Evolutionary conservation across 2,797 vertebrate species (phyloP).

Genomic region (Ctenopoma kingsleyae): DNA sequence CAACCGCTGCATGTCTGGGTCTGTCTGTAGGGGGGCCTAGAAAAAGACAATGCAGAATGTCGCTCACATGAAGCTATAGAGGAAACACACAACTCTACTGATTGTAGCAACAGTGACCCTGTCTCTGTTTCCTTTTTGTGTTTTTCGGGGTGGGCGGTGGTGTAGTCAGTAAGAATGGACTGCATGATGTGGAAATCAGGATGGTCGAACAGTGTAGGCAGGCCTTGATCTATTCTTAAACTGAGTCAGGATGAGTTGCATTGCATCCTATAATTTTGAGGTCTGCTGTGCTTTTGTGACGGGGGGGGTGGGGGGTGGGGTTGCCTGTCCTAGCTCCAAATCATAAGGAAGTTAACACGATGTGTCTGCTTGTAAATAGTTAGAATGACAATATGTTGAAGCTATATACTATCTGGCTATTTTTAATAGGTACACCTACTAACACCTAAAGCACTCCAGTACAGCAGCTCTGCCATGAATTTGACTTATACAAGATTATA

Average conservation of each 20-base stretch:
- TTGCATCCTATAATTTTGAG: conserved; percentile 73
- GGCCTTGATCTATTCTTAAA: conserved; percentile 69
- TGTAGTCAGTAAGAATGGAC: conserved; percentile 39
- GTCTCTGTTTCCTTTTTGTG: conserved; percentile 55
- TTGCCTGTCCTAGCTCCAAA: conserved; percentile 4
- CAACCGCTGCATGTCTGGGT: conserved; percentile 51
- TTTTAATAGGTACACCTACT: no score
- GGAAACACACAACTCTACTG: conserved; percentile 65
- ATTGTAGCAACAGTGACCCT: conserved; percentile 64
- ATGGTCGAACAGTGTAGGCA: conserved; percentile 50
- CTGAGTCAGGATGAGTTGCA: conserved; percentile 64
- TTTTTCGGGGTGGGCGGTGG: background rate
- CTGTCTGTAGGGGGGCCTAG: conserved; percentile 43
- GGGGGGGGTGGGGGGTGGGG: background rate
- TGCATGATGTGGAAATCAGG: conserved; percentile 55
- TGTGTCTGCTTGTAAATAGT: conserved; percentile 1
- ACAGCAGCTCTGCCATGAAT: no score
- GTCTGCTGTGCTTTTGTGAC: conserved; percentile 44
- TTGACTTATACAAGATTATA: no score
- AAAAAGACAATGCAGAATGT: conserved; percentile 70
- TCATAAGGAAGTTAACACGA: conserved; percentile 5
- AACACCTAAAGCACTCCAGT: no score
- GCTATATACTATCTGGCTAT: no score
- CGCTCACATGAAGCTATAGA: conserved; percentile 49
- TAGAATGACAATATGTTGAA: background rate